phyloP scores from a whole-genome alignment of 2,797 vertebrate species.

The Sternarchorhynchus goeldii region DNA sequence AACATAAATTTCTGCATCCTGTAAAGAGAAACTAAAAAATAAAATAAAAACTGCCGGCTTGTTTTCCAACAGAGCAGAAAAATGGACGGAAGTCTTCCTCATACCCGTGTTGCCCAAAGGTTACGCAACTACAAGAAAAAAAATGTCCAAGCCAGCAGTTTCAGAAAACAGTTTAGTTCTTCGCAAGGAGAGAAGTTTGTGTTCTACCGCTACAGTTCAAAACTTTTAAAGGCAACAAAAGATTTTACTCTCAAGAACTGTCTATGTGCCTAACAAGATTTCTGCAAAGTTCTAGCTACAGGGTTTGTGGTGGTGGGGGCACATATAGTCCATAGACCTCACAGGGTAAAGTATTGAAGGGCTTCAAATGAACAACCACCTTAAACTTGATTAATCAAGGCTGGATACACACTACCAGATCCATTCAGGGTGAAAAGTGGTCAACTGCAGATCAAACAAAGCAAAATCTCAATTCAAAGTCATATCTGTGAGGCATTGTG shows the following conservation, averaged over 20 bases:
- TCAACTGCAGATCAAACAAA: constrained; percentile 1
- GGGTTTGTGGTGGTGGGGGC: too few relatives aligned
- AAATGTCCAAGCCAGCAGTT: neutral
- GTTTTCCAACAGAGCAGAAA: neutral
- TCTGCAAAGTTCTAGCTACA: neutral
- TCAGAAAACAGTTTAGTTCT: neutral
- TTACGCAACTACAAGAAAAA: neutral
- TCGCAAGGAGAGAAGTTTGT: neutral
- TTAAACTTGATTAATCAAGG: neutral
- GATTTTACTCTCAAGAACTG: neutral
- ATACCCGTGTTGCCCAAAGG: neutral
- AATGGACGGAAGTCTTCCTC: neutral
- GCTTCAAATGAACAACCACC: neutral
- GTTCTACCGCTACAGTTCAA: neutral
- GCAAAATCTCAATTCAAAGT: neutral
- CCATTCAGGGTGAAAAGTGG: constrained; percentile 6
- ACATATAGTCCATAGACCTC: neutral
- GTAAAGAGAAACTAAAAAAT: too few relatives aligned
- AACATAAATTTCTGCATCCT: too few relatives aligned
- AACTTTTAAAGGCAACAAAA: constrained; percentile 26
- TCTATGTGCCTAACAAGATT: neutral
- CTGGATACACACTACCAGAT: constrained; percentile 1
- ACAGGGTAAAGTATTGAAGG: neutral
- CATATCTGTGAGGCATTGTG: neutral
- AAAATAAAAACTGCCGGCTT: neutral